Evolutionary conservation across 2,888 invertebrate species (phyloP), one percentile per base, ranked within the genome.

Genomic region (Watsonalla binaria): DNA sequence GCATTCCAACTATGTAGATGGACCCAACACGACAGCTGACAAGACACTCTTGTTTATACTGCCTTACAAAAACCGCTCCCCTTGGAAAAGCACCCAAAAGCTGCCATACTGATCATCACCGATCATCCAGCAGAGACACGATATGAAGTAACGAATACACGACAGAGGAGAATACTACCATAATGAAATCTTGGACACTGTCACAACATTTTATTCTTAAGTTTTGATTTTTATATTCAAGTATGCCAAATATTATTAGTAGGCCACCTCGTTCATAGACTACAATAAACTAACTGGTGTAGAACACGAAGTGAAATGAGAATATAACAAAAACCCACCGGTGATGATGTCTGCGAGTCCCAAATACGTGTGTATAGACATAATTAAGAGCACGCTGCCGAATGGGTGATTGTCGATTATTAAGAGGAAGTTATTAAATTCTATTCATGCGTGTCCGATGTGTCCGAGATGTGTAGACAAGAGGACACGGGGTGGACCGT

Each of bases 401-500:
- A 37, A 35, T 47, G 51, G 35, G 50, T 6, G 46, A 51, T 51
- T 37, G 15, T 60, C 53, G 60, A 62, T 62, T 68, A 65, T 61
- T 59, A 58, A 55, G 55, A 51, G 50, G 47, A 65, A 58, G 54
- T 63, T 67, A 78, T 76, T 76, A 74, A 71, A 80, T 77, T 74
- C 72, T 71, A 71, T 75, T 74, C 71, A 76, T 66, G 74, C 67
- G 68, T 62, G 61, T 62, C 59, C 66, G 70, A 72, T 68, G 74
- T 68, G 65, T 62, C 63, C 58, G 72, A 75, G 70, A 68, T 76
- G 74, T 74, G 75, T 78, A 81, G 79, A 80, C 74, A 72, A 74
- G 78, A 70, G 74, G 77, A 72, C 76, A 75, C 70, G 68, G 67
- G 65, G 50, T 57, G 70, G 66, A 78, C 88, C 88, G 88, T 87